phyloP scores from a whole-genome alignment of 1,140 invertebrate species.

The Drosophila tani region DNA sequence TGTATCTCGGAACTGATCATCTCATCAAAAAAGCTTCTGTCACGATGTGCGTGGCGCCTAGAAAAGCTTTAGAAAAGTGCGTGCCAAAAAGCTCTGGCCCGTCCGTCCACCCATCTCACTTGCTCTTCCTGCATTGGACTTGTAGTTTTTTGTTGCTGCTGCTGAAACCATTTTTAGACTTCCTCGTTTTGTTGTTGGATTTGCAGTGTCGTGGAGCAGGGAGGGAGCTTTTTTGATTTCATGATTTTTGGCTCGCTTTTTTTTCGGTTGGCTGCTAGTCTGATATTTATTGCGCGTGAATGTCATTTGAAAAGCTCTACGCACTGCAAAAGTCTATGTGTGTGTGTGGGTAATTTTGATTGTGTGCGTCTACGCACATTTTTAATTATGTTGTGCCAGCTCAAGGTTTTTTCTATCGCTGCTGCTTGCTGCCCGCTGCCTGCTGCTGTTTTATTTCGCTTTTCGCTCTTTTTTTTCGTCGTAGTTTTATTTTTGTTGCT shows the following conservation, averaged over 20 bases:
- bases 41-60: slow-evolving; percentile 28
- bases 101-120: slow-evolving; percentile 17
- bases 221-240: slow-evolving; percentile 64
- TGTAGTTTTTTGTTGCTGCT: slow-evolving; percentile 27
- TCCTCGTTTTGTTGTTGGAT: slow-evolving; percentile 60
- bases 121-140: slow-evolving; percentile 22
- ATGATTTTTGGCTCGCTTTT: slow-evolving; percentile 26
- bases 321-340: slow-evolving; percentile 57
- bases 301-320: slow-evolving; percentile 81
- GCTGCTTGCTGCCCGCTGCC: slow-evolving; percentile 9
- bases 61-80: slow-evolving; percentile 32
- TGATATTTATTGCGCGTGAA: slow-evolving; percentile 80
- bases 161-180: slow-evolving; percentile 74
- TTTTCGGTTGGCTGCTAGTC: slow-evolving; percentile 26
- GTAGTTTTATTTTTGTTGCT: slow-evolving; percentile 66
- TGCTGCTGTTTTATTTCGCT: slow-evolving; percentile 43
- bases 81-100: slow-evolving; percentile 30
- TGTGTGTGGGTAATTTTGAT: slow-evolving; percentile 17
- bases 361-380: slow-evolving; percentile 75
- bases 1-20: slow-evolving; percentile 22
- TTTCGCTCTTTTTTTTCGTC: slow-evolving; percentile 7
- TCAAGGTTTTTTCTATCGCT: slow-evolving; percentile 79
- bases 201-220: slow-evolving; percentile 56
- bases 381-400: slow-evolving; percentile 82
- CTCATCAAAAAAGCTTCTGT: slow-evolving; percentile 23